These are phyloP conservation scores for Lucilia cuprina DNA, from an alignment of 1,140 invertebrate species.

Conservation along the genomic window DNA sequence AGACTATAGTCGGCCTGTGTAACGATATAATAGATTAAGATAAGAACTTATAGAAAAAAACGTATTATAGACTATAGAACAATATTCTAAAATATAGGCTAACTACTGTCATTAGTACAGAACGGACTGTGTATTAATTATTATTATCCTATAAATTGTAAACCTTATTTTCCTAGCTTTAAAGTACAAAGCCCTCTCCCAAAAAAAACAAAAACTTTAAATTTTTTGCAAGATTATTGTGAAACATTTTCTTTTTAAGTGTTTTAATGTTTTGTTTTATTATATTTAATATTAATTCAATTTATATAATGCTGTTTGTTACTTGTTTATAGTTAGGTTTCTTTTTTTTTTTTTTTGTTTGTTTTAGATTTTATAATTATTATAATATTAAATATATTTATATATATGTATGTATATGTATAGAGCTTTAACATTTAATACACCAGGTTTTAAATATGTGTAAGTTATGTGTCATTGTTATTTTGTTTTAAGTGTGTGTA, in stretches of 20 bases:
- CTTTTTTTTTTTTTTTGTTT: neutral
- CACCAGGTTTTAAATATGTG: neutral
- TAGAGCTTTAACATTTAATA: slow-evolving; percentile 8
- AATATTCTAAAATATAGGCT: too few relatives aligned
- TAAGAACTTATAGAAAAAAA: too few relatives aligned
- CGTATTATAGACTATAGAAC: too few relatives aligned
- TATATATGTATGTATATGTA: neutral
- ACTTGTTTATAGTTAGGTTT: neutral
- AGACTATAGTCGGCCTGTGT: too few relatives aligned
- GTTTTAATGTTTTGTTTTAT: neutral
- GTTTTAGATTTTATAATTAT: neutral
- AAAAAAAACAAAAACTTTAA: neutral
- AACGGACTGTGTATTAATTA: too few relatives aligned
- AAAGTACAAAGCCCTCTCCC: too few relatives aligned
- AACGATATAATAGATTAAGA: too few relatives aligned
- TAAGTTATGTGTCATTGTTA: neutral
- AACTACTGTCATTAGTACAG: too few relatives aligned
- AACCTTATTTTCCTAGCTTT: too few relatives aligned
- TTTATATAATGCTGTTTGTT: neutral
- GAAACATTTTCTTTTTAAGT: neutral
- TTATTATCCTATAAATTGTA: too few relatives aligned
- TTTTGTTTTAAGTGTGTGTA: neutral
- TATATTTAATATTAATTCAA: neutral
- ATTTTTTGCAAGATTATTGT: neutral
- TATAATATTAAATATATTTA: neutral